Conservation (phyloP, 2,797 vertebrate genomes). For the Tympanoctomys barrerae region DNA sequence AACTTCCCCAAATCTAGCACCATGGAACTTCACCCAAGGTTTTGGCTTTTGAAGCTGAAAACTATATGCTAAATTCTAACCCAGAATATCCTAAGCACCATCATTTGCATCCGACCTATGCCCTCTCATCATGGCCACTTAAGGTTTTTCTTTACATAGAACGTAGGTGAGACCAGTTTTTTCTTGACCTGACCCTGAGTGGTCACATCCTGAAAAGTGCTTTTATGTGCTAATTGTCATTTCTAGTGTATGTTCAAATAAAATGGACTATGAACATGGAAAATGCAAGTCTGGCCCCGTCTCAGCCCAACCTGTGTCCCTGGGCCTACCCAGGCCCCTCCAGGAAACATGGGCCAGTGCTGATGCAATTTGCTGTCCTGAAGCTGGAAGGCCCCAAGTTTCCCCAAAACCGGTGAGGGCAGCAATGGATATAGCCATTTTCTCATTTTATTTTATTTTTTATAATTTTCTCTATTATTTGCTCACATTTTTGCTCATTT, state of each 20-base stretch:
- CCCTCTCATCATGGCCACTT: fast-evolving
- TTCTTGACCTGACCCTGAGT: neutral
- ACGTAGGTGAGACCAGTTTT: neutral
- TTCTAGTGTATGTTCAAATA: neutral
- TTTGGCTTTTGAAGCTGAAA: neutral
- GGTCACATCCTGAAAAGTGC: neutral
- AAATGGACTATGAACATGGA: neutral
- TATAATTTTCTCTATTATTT: too few relatives aligned
- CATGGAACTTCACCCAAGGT: neutral
- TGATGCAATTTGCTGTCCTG: neutral
- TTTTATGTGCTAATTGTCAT: neutral
- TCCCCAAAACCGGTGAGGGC: neutral
- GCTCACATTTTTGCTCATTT: too few relatives aligned
- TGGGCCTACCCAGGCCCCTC: neutral
- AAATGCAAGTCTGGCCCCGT: neutral
- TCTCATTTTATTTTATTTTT: neutral
- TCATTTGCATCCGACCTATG: neutral
- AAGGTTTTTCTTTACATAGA: neutral
- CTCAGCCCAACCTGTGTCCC: neutral
- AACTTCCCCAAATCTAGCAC: neutral
- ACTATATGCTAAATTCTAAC: neutral
- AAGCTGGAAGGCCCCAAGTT: neutral
- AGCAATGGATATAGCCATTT: neutral
- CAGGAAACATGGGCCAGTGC: neutral
- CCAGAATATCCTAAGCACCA: neutral